A percentile compares a stretch with the other conserved stretches of the same genome.
Evolutionary conservation across 2,113 vertebrate species (phyloP).

Genomic region (Esox niger): DNA sequence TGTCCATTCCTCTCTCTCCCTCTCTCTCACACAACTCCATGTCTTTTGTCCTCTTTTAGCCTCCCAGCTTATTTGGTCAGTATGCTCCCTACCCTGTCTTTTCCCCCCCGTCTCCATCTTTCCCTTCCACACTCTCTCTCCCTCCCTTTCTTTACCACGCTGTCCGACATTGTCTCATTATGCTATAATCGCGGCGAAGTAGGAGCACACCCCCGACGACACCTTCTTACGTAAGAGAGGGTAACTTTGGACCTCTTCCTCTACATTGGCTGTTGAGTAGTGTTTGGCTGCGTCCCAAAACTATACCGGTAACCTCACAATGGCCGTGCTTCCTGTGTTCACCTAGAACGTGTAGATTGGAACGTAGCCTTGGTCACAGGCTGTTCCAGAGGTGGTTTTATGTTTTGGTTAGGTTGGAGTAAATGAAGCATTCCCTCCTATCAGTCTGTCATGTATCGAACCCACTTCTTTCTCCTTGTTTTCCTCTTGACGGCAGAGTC

Average conservation of each 20-base stretch:
- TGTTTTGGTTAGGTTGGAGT: background rate
- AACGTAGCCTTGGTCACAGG: too few species aligned
- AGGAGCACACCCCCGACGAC: too few species aligned
- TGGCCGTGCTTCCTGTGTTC: too few species aligned
- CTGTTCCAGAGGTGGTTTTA: too few species aligned
- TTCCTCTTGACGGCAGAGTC: conserved; percentile 17
- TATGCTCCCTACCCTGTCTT: conserved; percentile 43
- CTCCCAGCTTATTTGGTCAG: conserved; percentile 16
- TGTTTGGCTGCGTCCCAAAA: background rate
- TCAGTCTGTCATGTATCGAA: background rate
- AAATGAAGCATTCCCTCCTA: background rate
- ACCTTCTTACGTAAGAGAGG: conserved; percentile 41
- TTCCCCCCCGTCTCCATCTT: too few species aligned
- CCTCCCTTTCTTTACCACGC: conserved; percentile 26
- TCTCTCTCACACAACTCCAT: too few species aligned
- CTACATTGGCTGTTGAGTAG: too few species aligned
- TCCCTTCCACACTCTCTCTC: conserved; percentile 12
- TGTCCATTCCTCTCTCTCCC: background rate
- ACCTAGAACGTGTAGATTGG: too few species aligned
- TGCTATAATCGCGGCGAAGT: too few species aligned
- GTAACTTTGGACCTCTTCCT: conserved; percentile 4
- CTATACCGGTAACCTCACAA: too few species aligned
- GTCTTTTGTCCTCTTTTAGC: background rate
- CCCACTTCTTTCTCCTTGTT: background rate
- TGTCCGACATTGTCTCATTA: background rate